Evolutionary conservation across 2,113 vertebrate species (phyloP), one percentile per base, ranked within the genome.

Genomic region (Balaeniceps rex): DNA sequence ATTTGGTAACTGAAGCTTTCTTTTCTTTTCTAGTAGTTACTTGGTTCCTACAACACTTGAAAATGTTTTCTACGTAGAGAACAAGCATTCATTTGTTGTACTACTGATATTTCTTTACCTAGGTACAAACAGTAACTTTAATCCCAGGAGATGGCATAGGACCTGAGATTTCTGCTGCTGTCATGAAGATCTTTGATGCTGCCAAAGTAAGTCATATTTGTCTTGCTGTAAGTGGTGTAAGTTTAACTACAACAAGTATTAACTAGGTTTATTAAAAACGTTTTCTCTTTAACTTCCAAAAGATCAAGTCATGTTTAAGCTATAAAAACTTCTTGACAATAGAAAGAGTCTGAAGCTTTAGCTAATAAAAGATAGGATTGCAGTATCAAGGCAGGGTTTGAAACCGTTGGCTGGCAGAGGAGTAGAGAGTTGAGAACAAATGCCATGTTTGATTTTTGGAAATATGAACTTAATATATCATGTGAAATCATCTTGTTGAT

Each of bases 121-220:
- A 99, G 99, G 96, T 98, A 80, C 98, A 99, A 92, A 99, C 99
- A 52, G 99, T 99, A 88, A 99, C 99, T 90, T 97, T 99, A 98
- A 99, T 99, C 98, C 99, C 99, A 82, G 99, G 99, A 85, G 99
- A 99, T 98, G 99, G 99, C 94, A 99, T 99, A 91, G 99, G 99
- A 94, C 99, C 99, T 0, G 99, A 99, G 96, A 99, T 99, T 96
- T 99, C 99, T 57, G 89, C 93, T 71, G 98, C 99, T 80, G 99
- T 99, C 61, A 98, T 99, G 98, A 99, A 99, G 94, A 99, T 99
- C 95, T 99, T 99, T 97, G 99, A 99, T 97, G 98, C 99, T 94
- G 99, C 99, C 89, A 98, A 99, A 96, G 99, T 99, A 97, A 98
- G 98, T 94, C 6, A 1, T 8, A 11, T 49, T 78, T 57, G 5